Evolutionary conservation across 2,888 invertebrate genomes (phyloP), one percentile per base, ranked within the genome.

Genomic region (Petrolisthes manimaculis): DNA sequence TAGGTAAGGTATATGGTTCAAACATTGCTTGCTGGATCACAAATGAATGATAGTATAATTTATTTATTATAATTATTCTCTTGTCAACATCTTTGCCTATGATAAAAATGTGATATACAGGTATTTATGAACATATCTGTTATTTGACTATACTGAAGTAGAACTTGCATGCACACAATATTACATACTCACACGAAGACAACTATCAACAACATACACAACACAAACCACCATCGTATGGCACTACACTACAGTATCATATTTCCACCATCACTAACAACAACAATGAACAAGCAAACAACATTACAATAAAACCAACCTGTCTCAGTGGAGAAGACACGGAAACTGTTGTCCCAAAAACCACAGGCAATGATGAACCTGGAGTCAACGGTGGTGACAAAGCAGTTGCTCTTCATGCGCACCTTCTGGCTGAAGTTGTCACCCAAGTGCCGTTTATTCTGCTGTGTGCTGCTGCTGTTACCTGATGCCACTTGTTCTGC

Each of bases 281-380:
- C 24, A 54, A 80, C 56, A n/a, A 80, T 14, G 21, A 79, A 74
- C 18, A 21, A 12, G n/a, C 8, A n/a, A 18, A 21, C n/a, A n/a
- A 74, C 18, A 12, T 18, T 18, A n/a, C 8, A 14, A 53, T 0
- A 54, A 67, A 84, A 86, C 91, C 91, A 92, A 97, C 98, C 98
- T 89, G 97, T 97, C 93, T 99, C 99, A 0, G 99, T 97, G 80
- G 97, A 97, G 94, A 99, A 99, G 24, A 99, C 98, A 8, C 99
- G 94, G 94, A 99, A 99, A 93, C 98, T 98, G 94, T 99, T 99
- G 93, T 99, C 99, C 97, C 99, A 99, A 94, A 99, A 99, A 85
- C 99, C 99, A 92, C 98, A 98, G 0, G 99, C 98, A 91, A 99
- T 97, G 91, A 99, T 95, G 94, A 98, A 98, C 91, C 97, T 95